Base-by-base conservation (phyloP, 1,140 invertebrate species). In the Lepidurus apus region DNA sequence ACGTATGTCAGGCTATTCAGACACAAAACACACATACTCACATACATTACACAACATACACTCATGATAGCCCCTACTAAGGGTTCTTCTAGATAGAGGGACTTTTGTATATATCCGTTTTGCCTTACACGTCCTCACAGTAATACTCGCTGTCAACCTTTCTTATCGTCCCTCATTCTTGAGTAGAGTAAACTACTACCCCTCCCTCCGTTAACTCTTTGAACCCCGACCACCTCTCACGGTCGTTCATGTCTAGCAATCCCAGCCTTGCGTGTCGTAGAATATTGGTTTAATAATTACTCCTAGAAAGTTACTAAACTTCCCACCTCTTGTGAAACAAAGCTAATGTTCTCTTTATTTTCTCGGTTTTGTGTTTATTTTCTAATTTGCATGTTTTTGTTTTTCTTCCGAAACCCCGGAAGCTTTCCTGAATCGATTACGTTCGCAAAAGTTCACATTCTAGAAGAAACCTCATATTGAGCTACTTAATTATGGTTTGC, bases 31-130 rank as follows among this genome's bases (percentile, higher is more conserved):
- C 26, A 26, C 26, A 26, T 26, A 26, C 8, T 65, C 11, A 21
- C 21, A 17, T 65, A 13, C 17, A 21, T 17, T 17, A 17, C 53
- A 11, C 17, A 65, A 17, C 21, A 17, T 65, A 21, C 53, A 34
- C 0, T 34, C 34, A 34, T 34, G 34, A 34, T 34, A 34, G 34
- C 34, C 34, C 34, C 34, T 34, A 4, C 34, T 34, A n/a, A 65
- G 53, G 53, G 53, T 65, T 65, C 53, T 65, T 65, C 53, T 65
- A 65, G 53, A 65, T 65, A 65, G 9, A 65, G 21, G 53, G n/a
- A 21, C 53, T 65, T 65, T 65, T 65, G 53, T 65, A 21, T 1
- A 9, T 21, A 13, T 3, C 21, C 13, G 21, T 17, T 10, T 65
- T 65, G 53, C 21, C 53, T 65, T 65, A n/a, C 53, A 65, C n/a